Conservation (phyloP, 1,140 invertebrate species). For the Brachionus koreanus region DNA sequence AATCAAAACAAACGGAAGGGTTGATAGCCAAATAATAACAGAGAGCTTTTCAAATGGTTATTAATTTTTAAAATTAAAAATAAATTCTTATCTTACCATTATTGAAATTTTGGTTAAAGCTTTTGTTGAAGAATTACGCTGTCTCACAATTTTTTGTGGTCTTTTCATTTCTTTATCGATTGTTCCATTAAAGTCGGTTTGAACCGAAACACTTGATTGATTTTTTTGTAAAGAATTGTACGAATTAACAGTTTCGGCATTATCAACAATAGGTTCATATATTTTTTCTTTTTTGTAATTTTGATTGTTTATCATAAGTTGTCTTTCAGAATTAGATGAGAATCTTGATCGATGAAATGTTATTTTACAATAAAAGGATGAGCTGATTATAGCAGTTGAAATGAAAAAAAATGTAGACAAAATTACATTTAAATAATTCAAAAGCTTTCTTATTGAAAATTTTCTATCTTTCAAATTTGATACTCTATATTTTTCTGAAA, state of each 20-base stretch:
- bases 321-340: neutral
- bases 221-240: neutral
- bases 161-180: neutral
- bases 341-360: neutral
- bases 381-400: neutral
- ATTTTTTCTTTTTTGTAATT: neutral
- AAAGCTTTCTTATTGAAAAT: neutral
- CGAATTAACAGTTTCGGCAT: neutral
- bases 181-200: neutral
- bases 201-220: neutral
- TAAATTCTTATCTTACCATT: neutral
- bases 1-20: conserved; percentile 22
- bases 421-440: neutral
- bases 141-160: neutral
- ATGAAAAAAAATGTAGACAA: conserved; percentile 24
- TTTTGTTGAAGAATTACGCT: neutral
- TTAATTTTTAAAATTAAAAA: neutral
- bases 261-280: neutral
- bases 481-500: neutral
- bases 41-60: neutral
- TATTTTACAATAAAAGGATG: neutral
- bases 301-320: neutral
- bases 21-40: neutral
- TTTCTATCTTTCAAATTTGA: neutral
- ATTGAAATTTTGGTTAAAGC: conserved; percentile 22